Base-by-base conservation (phyloP, 2,888 invertebrate species). In the Andrena fulva region DNA sequence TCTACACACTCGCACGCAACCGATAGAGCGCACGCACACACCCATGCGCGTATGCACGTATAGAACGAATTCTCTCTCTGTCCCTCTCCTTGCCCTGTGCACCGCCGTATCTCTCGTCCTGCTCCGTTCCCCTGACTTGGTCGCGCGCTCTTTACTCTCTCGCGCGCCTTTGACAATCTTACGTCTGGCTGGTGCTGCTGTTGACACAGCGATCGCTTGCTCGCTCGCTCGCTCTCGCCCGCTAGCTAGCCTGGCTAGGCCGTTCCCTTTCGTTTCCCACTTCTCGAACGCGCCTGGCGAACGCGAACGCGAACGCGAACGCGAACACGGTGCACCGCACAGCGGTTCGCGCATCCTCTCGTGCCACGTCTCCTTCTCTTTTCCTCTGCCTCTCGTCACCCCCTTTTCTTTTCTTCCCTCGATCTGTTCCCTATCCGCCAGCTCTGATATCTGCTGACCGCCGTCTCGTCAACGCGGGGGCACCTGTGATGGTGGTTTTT, bases 321-420 rank as follows among this genome's bases (percentile, higher is more conserved):
- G 82, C 79, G 87, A 78, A 77, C 85, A 83, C 85, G 77, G 82
- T 82, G 83, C 76, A 83, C 79, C 83, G 85, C 86, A 85, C 79
- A 78, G 75, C 85, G 73, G 71, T 77, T 81, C 86, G 89, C 89
- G 85, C 89, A 89, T 89, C 88, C 88, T 89, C 84, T 80, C 77
- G 84, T 89, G 89, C 89, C 89, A 89, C 89, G 89, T 89, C 88
- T 89, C 84, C 87, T 85, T 82, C 80, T 77, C 82, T 80, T 80
- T 87, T 82, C 69, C 64, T 72, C 70, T 59, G 42, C 56, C 48
- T 74, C 73, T 66, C 70, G 66, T 76, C 75, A 78, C 59, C 52
- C 54, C 73, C 66, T 73, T 66, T 67, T 56, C 27, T 56, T 20
- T 24, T 42, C 0, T 20, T 20, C 24, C 67, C 63, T 67, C 60